Conservation (phyloP, 2,888 invertebrate species). For the Pseudeuparius sepicola region DNA sequence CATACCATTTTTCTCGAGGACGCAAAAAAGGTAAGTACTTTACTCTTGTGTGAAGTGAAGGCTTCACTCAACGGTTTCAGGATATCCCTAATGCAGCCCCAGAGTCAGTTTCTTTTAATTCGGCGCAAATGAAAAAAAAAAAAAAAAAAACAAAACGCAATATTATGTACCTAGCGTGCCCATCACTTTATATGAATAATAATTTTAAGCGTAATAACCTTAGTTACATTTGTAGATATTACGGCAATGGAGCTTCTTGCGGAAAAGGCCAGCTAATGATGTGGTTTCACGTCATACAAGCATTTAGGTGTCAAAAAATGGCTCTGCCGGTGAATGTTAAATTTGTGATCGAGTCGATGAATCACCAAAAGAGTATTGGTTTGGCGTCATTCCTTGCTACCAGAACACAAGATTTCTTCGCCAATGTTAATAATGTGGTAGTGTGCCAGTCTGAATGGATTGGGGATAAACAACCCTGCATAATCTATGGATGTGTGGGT, state of each 20-base stretch:
- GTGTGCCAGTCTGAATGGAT: conserved; percentile 40
- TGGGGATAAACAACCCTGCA: conserved; percentile 38
- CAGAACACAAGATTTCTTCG: conserved; percentile 34
- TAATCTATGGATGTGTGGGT: conserved; percentile 40
- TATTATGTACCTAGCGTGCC: too few species aligned
- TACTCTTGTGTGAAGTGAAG: too few species aligned
- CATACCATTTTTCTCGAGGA: too few species aligned
- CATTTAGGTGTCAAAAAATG: conserved; percentile 27
- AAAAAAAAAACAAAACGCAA: too few species aligned
- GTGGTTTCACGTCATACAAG: conserved; percentile 39
- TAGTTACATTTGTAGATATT: too few species aligned
- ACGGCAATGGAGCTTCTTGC: conserved; percentile 38
- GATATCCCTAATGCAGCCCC: too few species aligned
- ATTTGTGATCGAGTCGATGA: conserved; percentile 39
- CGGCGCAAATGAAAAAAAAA: too few species aligned
- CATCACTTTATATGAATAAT: too few species aligned
- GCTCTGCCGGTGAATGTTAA: conserved; percentile 40
- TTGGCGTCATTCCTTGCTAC: conserved; percentile 34
- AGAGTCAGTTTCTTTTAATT: too few species aligned
- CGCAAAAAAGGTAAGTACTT: too few species aligned
- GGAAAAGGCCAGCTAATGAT: conserved; percentile 39
- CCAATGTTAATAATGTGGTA: conserved; percentile 35
- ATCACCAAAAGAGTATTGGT: conserved; percentile 35
- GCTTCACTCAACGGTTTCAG: too few species aligned
- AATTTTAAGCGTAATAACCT: too few species aligned